These are phyloP conservation scores for Drosophila basisetae DNA, from an alignment of 2,888 invertebrate genomes.

Conservation along the genomic window DNA sequence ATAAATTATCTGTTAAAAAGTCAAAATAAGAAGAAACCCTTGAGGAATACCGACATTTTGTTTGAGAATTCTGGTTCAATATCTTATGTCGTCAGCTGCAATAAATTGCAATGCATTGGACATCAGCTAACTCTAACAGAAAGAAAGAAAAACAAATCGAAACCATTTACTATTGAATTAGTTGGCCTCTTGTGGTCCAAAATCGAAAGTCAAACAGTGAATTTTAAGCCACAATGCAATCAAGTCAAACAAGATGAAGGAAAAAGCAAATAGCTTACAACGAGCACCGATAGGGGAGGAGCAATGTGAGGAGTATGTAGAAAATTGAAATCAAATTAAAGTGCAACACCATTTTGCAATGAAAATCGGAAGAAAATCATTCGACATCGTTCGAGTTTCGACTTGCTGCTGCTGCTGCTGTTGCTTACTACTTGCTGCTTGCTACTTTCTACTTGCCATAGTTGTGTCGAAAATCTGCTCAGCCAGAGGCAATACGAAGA, in stretches of 20 bases:
- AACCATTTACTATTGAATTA: slow-evolving; percentile 34
- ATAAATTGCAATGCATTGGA: neutral
- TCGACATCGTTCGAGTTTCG: slow-evolving; percentile 46
- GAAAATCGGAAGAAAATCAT: slow-evolving; percentile 66
- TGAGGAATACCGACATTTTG: neutral
- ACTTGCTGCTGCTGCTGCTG: slow-evolving; percentile 15
- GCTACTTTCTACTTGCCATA: slow-evolving; percentile 16
- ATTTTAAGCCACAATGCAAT: slow-evolving; percentile 52
- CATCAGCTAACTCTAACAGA: neutral
- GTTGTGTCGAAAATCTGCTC: slow-evolving; percentile 43
- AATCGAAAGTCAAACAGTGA: slow-evolving; percentile 45
- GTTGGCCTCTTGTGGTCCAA: slow-evolving; percentile 31
- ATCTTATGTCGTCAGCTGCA: neutral
- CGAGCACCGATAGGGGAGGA: neutral
- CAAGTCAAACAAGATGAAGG: slow-evolving; percentile 49
- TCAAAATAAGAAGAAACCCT: slow-evolving; percentile 3
- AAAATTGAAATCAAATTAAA: slow-evolving; percentile 71
- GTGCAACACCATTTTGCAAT: slow-evolving; percentile 57
- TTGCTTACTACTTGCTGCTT: slow-evolving; percentile 2
- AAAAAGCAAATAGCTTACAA: slow-evolving; percentile 29
- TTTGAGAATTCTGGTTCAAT: neutral
- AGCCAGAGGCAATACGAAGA: slow-evolving; percentile 39
- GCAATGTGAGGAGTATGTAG: neutral
- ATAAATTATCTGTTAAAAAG: slow-evolving; percentile 25
- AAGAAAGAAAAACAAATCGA: slow-evolving; percentile 5